Base-by-base conservation (phyloP, 2,113 vertebrate species). In the Scomber scombrus region DNA sequence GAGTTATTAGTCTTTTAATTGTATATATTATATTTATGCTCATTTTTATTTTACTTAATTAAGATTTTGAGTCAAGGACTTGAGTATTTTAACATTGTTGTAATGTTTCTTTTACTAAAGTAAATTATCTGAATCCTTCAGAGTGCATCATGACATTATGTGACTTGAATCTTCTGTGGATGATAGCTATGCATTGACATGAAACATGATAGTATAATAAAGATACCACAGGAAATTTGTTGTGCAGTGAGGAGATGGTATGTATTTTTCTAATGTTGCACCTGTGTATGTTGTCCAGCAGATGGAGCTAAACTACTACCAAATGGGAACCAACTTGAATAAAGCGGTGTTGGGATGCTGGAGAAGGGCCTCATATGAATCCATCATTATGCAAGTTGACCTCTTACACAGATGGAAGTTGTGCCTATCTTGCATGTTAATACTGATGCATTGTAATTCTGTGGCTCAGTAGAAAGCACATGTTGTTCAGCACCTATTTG, bases 291-390 rank as follows among this genome's bases (percentile, higher is more conserved):
- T 11, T 67, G 3, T 51, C 85, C 91, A 87, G 5, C 62, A 93
- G 92, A 78, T 85, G 76, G 89, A 65, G 79, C 57, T 58, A 85
- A 78, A 80, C 18, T 15, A 61, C 66, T 52, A 15, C 3, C 3
- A 71, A 16, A 57, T 11, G 0, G 51, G 40, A 16, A 23, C 3
- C 21, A 34, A 9, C 13, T 11, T 4, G 1, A 50, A 56, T 45
- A 10, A 11, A 63, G 5, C 15, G 10, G 3, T 0, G 4, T 18
- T 10, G 1, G 6, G 7, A 31, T 19, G 8, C 21, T 21, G 13
- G 0, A n/a, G 34, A 23, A 5, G 34, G 51, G 29, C 19, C n/a
- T 49, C 8, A 29, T 0, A 15, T 15, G 2, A 45, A 61, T 13
- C 15, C 1, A 19, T 40, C 11, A 64, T 16, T 43, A 5, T 46